These are phyloP conservation scores for Ericerus pela DNA, from an alignment of 1,140 invertebrate species.

Conservation along the genomic window DNA sequence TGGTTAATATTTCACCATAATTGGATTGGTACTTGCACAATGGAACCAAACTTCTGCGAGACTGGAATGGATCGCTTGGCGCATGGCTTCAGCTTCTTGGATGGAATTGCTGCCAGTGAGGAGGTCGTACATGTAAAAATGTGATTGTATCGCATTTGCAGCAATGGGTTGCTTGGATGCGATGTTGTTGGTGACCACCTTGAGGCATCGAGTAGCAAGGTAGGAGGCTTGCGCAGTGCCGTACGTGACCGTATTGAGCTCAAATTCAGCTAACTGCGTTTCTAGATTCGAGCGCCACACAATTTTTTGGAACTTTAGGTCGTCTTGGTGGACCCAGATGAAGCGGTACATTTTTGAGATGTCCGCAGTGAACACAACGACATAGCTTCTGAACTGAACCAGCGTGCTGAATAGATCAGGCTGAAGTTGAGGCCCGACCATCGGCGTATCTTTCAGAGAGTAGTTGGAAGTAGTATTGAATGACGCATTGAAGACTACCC, in stretches of 20 bases:
- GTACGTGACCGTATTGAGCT: constrained; percentile 21
- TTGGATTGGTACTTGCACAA: too few relatives aligned
- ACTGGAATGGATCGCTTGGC: constrained; percentile 24
- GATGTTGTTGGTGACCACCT: constrained; percentile 26
- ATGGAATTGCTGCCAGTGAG: constrained; percentile 22
- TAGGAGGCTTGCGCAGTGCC: constrained; percentile 20
- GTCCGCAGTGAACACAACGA: constrained; percentile 27
- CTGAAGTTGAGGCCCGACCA: constrained; percentile 26
- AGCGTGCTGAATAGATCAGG: constrained; percentile 24
- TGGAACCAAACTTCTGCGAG: too few relatives aligned
- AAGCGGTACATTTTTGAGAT: constrained; percentile 31
- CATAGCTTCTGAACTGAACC: constrained; percentile 24
- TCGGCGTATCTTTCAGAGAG: constrained; percentile 24
- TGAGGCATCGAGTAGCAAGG: constrained; percentile 21
- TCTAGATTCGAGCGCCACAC: constrained; percentile 22
- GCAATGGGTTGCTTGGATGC: constrained; percentile 22
- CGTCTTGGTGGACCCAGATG: constrained; percentile 23
- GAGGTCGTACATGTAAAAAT: constrained; percentile 31
- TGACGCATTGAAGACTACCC: constrained; percentile 30
- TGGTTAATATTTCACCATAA: constrained; percentile 7
- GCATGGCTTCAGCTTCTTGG: constrained; percentile 19
- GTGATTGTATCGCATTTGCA: constrained; percentile 20
- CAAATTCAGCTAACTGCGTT: constrained; percentile 17
- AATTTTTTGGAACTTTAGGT: constrained; percentile 28
- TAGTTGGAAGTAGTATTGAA: constrained; percentile 22